Conservation (phyloP, 2,797 vertebrate genomes). For the Morelia viridis region DNA sequence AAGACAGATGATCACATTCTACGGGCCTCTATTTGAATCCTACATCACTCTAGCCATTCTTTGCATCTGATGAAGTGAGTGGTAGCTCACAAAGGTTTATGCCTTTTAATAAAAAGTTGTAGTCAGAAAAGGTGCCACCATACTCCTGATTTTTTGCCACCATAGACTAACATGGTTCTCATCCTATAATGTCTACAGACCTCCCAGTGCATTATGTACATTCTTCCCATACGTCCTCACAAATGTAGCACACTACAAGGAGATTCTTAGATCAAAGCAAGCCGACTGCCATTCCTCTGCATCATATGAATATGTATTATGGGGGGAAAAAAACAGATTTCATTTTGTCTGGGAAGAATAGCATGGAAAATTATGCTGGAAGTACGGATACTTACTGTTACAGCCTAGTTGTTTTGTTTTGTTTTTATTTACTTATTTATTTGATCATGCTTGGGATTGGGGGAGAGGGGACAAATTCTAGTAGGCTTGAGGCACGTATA, state of each 20-base stretch:
- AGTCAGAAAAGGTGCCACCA: too few species aligned
- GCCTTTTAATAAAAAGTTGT: too few species aligned
- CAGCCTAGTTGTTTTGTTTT: too few species aligned
- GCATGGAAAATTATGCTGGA: not conserved
- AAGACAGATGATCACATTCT: not conserved
- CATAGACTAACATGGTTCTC: too few species aligned
- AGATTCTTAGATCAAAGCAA: not conserved
- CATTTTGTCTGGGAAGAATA: not conserved
- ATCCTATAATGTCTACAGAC: too few species aligned
- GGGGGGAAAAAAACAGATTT: not conserved
- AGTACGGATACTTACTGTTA: not conserved
- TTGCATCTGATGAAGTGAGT: too few species aligned
- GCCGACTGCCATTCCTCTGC: not conserved
- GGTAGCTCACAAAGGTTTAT: too few species aligned
- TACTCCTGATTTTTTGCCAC: too few species aligned
- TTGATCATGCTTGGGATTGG: not conserved
- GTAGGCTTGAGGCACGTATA: not conserved
- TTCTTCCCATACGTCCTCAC: too few species aligned
- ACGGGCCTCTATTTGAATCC: not conserved
- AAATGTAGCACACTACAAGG: not conserved
- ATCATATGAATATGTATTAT: not conserved
- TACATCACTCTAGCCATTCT: too few species aligned
- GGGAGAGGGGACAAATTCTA: not conserved
- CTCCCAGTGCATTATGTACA: not conserved
- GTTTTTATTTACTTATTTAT: too few species aligned